Conservation (phyloP, 2,888 invertebrate species). For the Diabrotica balteata region DNA sequence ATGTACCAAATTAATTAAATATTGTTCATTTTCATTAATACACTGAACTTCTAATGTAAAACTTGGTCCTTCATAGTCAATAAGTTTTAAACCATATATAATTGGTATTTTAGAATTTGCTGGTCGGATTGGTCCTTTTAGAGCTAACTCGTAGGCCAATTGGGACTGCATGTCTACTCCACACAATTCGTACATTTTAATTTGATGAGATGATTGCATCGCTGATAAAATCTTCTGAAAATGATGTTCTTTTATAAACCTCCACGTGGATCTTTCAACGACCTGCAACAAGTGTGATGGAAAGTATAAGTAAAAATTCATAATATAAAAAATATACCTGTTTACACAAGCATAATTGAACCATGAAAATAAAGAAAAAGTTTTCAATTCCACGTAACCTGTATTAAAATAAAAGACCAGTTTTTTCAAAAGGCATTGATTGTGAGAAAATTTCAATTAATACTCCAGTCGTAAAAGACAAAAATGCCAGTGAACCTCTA, state of each 20-base stretch:
- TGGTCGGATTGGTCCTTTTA: slow-evolving; percentile 82
- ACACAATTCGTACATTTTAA: slow-evolving; percentile 79
- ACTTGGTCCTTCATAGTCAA: slow-evolving; percentile 80
- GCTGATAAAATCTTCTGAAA: slow-evolving; percentile 79
- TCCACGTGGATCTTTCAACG: slow-evolving; percentile 72
- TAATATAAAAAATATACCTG: too few relatives aligned
- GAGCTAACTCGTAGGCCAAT: slow-evolving; percentile 87
- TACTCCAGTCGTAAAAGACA: too few relatives aligned
- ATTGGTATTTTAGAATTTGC: slow-evolving; percentile 73
- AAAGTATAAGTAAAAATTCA: too few relatives aligned
- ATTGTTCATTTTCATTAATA: slow-evolving; percentile 83
- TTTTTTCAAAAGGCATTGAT: too few relatives aligned
- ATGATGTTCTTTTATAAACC: slow-evolving; percentile 72
- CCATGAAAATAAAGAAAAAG: too few relatives aligned
- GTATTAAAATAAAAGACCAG: too few relatives aligned
- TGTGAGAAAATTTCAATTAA: too few relatives aligned
- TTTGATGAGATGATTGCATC: slow-evolving; percentile 87
- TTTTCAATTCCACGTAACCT: too few relatives aligned
- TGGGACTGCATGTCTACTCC: slow-evolving; percentile 88
- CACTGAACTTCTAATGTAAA: slow-evolving; percentile 89
- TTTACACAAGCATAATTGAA: too few relatives aligned
- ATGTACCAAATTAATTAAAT: slow-evolving; percentile 79
- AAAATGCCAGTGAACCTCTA: too few relatives aligned
- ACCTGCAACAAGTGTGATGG: slow-evolving; percentile 50
- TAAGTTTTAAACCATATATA: slow-evolving; percentile 85